These are phyloP conservation scores for Mnemiopsis leidyi DNA, from an alignment of 37 sponge, comb jelly and placozoan species.

Conservation along the genomic window DNA sequence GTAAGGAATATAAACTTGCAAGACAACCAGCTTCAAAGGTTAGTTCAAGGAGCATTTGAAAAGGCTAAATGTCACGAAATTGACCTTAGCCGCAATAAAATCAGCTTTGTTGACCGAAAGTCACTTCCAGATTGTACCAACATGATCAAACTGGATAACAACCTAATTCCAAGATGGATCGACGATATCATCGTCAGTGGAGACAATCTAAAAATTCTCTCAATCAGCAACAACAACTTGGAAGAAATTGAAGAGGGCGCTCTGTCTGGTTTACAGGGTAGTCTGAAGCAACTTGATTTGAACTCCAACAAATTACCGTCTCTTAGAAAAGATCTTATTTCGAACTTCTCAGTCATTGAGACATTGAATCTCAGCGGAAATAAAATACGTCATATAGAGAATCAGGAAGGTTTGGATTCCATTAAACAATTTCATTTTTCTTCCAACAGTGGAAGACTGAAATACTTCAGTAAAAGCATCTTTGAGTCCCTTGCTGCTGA, in stretches of 20 bases:
- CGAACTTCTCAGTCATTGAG: background rate
- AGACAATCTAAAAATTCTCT: background rate
- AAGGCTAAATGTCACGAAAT: background rate
- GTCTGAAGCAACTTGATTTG: constrained; percentile 11
- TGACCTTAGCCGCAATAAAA: constrained; percentile 1
- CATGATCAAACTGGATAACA: background rate
- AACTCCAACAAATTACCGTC: background rate
- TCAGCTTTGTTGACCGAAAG: background rate
- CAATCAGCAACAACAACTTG: background rate
- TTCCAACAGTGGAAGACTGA: background rate
- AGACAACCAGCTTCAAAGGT: background rate
- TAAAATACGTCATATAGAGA: background rate
- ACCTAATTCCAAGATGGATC: background rate
- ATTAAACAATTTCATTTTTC: background rate
- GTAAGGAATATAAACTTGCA: background rate
- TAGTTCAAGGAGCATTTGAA: constrained; percentile 25
- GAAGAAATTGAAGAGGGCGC: constrained; percentile 26
- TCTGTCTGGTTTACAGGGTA: background rate
- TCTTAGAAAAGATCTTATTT: background rate
- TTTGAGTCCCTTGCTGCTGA: constrained; percentile 11
- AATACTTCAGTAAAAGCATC: background rate
- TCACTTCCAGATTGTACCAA: constrained; percentile 11
- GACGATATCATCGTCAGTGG: background rate
- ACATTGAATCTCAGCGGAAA: background rate
- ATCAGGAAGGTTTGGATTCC: background rate